phyloP scores from a whole-genome alignment of 2,888 invertebrate genomes.

The Crepidodera aurea region DNA sequence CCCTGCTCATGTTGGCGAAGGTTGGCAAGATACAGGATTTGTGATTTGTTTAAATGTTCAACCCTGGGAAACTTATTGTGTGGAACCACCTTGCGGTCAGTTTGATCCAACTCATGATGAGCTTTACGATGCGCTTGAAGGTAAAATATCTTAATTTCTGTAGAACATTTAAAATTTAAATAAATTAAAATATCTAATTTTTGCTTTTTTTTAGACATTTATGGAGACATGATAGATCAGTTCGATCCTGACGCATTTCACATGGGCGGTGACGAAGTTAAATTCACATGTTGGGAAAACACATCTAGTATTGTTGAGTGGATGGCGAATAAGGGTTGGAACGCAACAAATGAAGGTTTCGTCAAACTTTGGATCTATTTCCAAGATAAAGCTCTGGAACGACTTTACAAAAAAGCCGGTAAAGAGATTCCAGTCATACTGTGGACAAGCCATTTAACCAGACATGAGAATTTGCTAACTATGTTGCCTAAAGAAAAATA shows the following conservation, averaged over 20 bases:
- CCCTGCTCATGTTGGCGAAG: conserved; percentile 89
- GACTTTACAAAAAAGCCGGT: conserved; percentile 62
- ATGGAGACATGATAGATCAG: conserved; percentile 76
- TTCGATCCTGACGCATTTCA: conserved; percentile 82
- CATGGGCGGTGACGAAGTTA: conserved; percentile 87
- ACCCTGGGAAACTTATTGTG: conserved; percentile 76
- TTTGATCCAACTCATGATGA: conserved; percentile 76
- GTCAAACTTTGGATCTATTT: conserved; percentile 78
- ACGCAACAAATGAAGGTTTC: conserved; percentile 63
- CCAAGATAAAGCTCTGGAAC: conserved; percentile 72
- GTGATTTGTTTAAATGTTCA: conserved; percentile 76
- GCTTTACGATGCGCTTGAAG: conserved; percentile 72
- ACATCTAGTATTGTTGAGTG: conserved; percentile 72
- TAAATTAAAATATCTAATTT: background rate
- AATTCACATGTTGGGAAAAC: conserved; percentile 78
- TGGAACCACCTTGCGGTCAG: conserved; percentile 88
- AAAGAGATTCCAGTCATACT: conserved; percentile 72
- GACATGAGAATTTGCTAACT: conserved; percentile 69
- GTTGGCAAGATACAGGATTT: conserved; percentile 78
- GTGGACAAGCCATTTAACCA: conserved; percentile 85
- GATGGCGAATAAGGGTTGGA: conserved; percentile 72
- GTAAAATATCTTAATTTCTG: conserved; percentile 46
- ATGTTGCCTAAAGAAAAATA: conserved; percentile 77
- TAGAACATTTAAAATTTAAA: background rate
- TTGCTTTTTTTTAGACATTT: conserved; percentile 67